Conservation (phyloP, 1,140 invertebrate species). For the Brachystomella parvula region DNA sequence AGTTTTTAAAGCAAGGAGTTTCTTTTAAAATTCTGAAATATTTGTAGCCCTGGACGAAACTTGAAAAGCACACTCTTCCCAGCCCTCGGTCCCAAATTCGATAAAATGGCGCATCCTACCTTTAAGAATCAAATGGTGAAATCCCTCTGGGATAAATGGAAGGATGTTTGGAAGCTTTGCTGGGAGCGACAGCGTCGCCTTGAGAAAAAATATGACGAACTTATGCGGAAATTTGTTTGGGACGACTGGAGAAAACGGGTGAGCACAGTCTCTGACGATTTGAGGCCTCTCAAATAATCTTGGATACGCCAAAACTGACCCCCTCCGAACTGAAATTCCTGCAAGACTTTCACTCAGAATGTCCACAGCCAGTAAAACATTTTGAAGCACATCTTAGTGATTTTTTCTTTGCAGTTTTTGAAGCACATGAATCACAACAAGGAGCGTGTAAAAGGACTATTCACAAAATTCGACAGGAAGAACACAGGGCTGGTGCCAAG, state of each 20-base stretch:
- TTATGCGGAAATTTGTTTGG: slow-evolving; percentile 97
- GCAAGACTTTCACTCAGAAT: not conserved
- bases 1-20: slow-evolving; percentile 29
- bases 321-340: slow-evolving; percentile 1
- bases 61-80: slow-evolving; percentile 59
- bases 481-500: slow-evolving; percentile 92
- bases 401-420: slow-evolving; percentile 64
- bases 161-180: slow-evolving; percentile 89
- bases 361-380: not conserved
- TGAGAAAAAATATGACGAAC: slow-evolving; percentile 82
- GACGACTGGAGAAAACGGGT: slow-evolving; percentile 96
- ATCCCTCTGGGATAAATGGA: slow-evolving; percentile 91
- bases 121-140: slow-evolving; percentile 83
- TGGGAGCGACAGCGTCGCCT: slow-evolving; percentile 90
- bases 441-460: slow-evolving; percentile 92
- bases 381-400: not conserved
- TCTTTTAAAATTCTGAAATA: not conserved
- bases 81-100: slow-evolving; percentile 77
- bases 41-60: slow-evolving; percentile 65
- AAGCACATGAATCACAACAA: slow-evolving; percentile 99
- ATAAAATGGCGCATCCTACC: slow-evolving; percentile 67
- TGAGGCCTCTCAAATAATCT: not conserved
- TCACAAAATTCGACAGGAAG: slow-evolving; percentile 97
- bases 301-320: not conserved
- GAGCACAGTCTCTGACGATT: slow-evolving; percentile 41